Percentiles rank a stretch among this genome's conserved stretches.
phyloP scores from a whole-genome alignment of 1,140 invertebrate species.

The Dinoponera quadriceps region DNA sequence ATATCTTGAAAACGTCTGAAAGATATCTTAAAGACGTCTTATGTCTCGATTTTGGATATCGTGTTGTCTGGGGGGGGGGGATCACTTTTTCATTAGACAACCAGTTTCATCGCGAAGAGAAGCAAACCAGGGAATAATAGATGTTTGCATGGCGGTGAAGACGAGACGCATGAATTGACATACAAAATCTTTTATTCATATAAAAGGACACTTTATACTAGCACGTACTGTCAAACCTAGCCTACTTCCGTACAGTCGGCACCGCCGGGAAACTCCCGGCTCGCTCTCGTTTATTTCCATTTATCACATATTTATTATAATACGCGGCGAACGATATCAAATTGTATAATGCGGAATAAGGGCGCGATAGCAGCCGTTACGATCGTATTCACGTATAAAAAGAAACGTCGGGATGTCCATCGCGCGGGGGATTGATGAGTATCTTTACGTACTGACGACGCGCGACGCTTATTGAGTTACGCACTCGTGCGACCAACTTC shows the following conservation, averaged over 20 bases:
- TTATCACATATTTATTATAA: conserved; percentile 83
- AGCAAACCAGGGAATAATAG: not conserved
- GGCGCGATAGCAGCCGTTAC: conserved; percentile 40
- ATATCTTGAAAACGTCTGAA: too few relatives aligned
- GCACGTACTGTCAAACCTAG: conserved; percentile 82
- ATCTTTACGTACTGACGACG: conserved; percentile 48
- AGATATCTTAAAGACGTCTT: too few relatives aligned
- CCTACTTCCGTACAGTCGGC: conserved; percentile 78
- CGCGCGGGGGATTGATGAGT: conserved; percentile 53
- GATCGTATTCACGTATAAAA: conserved; percentile 4
- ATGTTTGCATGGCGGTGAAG: not conserved
- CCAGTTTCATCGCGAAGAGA: not conserved
- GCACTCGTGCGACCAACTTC: conserved; percentile 60
- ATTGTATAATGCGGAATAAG: conserved; percentile 59
- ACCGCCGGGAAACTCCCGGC: conserved; percentile 73
- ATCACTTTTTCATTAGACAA: not conserved
- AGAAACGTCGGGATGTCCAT: conserved; percentile 29
- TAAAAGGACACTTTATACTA: conserved; percentile 85
- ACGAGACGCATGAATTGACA: conserved; percentile 69
- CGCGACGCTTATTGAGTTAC: conserved; percentile 30
- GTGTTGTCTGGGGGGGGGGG: too few relatives aligned
- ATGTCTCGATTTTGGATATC: too few relatives aligned
- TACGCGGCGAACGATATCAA: conserved; percentile 75
- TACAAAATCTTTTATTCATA: conserved; percentile 85
- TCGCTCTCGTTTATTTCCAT: conserved; percentile 77